A percentile compares a stretch with the other conserved stretches of the same genome.
These are phyloP conservation scores for Hemaris fuciformis DNA, from an alignment of 2,888 invertebrate genomes.

Conservation along the genomic window DNA sequence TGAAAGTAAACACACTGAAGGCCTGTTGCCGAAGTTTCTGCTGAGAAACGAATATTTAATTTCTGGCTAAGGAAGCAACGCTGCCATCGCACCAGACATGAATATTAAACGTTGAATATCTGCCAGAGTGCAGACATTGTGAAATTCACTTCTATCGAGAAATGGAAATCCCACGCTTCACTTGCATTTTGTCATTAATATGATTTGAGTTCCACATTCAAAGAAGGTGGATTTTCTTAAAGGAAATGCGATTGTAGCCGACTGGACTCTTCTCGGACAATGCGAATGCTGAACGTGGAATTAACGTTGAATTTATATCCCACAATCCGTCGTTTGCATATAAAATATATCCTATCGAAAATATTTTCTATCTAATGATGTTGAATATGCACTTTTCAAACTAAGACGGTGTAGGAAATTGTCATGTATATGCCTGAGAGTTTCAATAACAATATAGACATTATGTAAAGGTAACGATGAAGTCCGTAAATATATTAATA, in stretches of 20 bases:
- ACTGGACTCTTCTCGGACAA: slow-evolving; percentile 3
- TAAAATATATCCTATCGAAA: not conserved
- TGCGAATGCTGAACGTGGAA: not conserved
- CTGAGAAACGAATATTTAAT: slow-evolving; percentile 62
- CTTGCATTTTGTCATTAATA: slow-evolving; percentile 67
- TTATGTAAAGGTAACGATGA: too few relatives aligned
- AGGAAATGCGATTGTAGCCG: not conserved
- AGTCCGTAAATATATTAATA: too few relatives aligned
- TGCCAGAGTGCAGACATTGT: slow-evolving; percentile 61
- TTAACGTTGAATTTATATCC: not conserved
- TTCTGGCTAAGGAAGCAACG: slow-evolving; percentile 60
- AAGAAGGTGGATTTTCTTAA: slow-evolving; percentile 35
- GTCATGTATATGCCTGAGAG: too few relatives aligned
- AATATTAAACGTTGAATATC: slow-evolving; percentile 71
- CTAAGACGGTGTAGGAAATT: too few relatives aligned
- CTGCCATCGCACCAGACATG: slow-evolving; percentile 54
- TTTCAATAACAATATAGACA: too few relatives aligned
- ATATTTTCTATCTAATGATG: not conserved
- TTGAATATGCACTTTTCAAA: too few relatives aligned
- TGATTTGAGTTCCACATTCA: slow-evolving; percentile 55
- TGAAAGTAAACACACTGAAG: slow-evolving; percentile 35
- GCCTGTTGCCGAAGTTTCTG: slow-evolving; percentile 46
- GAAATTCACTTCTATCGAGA: slow-evolving; percentile 61
- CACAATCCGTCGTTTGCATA: not conserved
- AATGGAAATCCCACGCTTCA: slow-evolving; percentile 67